These are phyloP conservation scores for Tretioscincus oriximinensis DNA, from an alignment of 2,113 vertebrate species.

Conservation along the genomic window DNA sequence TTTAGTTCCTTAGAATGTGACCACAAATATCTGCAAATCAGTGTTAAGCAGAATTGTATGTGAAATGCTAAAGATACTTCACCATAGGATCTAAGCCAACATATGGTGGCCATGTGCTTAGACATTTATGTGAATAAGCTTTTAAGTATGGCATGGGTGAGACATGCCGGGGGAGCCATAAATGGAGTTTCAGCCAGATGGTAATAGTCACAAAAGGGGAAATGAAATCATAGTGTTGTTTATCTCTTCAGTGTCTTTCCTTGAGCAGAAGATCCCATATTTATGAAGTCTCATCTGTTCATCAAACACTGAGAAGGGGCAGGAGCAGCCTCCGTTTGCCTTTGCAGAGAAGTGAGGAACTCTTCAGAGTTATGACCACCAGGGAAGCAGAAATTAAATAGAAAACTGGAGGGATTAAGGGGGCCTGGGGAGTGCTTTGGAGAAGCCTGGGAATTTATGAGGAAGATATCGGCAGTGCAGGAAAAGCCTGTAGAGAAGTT, in stretches of 20 bases:
- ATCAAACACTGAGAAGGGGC: not conserved
- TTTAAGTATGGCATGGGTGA: not conserved
- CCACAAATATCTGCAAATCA: not conserved
- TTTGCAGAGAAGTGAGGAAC: not conserved
- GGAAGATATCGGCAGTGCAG: slow-evolving; percentile 5
- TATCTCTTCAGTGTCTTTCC: not conserved
- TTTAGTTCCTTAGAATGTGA: too few relatives aligned
- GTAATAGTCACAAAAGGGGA: not conserved
- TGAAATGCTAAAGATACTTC: not conserved
- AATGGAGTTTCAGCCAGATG: not conserved
- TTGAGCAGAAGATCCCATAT: slow-evolving; percentile 5
- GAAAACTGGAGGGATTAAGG: slow-evolving; percentile 4
- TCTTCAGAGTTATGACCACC: slow-evolving; percentile 4
- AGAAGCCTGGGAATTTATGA: slow-evolving; percentile 17
- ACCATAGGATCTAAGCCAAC: not conserved
- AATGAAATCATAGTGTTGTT: not conserved
- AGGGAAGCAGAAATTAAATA: not conserved
- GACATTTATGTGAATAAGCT: not conserved
- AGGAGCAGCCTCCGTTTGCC: not conserved
- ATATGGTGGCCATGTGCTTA: not conserved
- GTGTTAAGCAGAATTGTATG: not conserved
- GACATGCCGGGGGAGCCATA: not conserved
- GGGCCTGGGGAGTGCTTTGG: not conserved
- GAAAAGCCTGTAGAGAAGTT: slow-evolving; percentile 28
- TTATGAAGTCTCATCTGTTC: not conserved